Evolutionary conservation across 2,888 invertebrate genomes (phyloP), one percentile per base, ranked within the genome.

Genomic region (Drosophila limbata): DNA sequence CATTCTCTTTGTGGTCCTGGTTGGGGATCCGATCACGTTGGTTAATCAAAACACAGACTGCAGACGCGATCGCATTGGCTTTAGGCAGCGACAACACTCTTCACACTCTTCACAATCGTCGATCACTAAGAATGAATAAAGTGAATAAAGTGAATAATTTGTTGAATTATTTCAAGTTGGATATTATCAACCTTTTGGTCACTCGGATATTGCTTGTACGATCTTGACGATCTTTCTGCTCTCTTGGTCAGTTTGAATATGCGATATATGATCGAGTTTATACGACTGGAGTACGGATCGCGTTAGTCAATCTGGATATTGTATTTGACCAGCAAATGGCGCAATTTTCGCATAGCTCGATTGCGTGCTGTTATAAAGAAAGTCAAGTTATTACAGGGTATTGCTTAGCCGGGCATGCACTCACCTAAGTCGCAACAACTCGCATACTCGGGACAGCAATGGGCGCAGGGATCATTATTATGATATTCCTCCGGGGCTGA

Each of bases 301-400:
- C 13, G 64, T 63, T 66, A 79, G 5, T 81, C 81, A 50, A 88
- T 70, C 69, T 80, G 62, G 63, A 86, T 90, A 48, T 90, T 90
- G 81, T 92, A 92, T 70, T 92, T 92, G 77, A 88, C 69, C 67
- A 92, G 70, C 59, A 92, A 83, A 55, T 90, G 85, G 68, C 85
- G 91, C 83, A 92, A 67, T 80, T 92, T 90, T 63, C 91, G 77
- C 57, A 92, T 79, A 50, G 92, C 92, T 72, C 90, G 89, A 69
- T 78, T 83, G 61, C 91, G 91, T 5, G 92, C 92, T 92, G 79
- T 19, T 88, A 84, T 52, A 39, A 6, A 17, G 11, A 4, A 15
- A 13, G 10, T 5, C 1, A n/a, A 17, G 0, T 4, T 3, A 15
- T 44, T 33, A 45, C 1, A 53, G 35, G 21, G 9, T 17, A 40